phyloP scores from a whole-genome alignment of 2,888 invertebrate genomes.

The Ditylenchus weischeri region DNA sequence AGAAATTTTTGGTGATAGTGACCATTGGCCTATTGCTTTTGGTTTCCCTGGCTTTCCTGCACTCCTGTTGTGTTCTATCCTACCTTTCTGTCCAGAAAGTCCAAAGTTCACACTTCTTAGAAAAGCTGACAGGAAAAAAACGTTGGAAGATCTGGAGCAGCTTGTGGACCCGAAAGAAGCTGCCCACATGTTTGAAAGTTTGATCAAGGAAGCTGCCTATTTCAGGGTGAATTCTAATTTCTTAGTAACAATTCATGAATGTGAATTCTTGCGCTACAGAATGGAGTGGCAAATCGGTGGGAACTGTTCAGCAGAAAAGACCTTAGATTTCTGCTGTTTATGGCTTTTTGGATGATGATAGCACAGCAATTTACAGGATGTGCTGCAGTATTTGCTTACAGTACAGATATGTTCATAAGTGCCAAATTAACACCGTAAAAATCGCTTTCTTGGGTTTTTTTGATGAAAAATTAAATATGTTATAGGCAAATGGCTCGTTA shows the following conservation, averaged over 20 bases:
- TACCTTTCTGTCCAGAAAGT: slow-evolving; percentile 57
- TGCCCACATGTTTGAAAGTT: slow-evolving; percentile 43
- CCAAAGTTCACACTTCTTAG: slow-evolving; percentile 49
- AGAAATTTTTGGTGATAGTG: slow-evolving; percentile 56
- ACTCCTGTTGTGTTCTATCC: slow-evolving; percentile 42
- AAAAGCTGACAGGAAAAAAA: slow-evolving; percentile 28
- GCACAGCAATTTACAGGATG: slow-evolving; percentile 62
- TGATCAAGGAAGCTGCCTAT: slow-evolving; percentile 44
- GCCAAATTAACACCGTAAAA: slow-evolving; percentile 49
- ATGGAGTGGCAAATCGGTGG: not conserved
- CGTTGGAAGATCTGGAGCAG: slow-evolving; percentile 35
- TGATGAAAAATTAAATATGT: not conserved
- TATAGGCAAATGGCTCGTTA: slow-evolving; percentile 58
- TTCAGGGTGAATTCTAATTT: slow-evolving; percentile 11
- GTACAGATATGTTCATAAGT: slow-evolving; percentile 60
- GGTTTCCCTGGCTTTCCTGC: slow-evolving; percentile 59
- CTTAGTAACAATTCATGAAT: not conserved
- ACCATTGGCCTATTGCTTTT: slow-evolving; percentile 60
- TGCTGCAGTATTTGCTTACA: slow-evolving; percentile 62
- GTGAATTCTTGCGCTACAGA: not conserved
- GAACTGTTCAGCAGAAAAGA: slow-evolving; percentile 50
- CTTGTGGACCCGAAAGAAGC: slow-evolving; percentile 45
- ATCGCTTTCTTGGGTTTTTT: no score
- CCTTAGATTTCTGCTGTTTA: slow-evolving; percentile 47
- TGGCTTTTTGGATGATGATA: slow-evolving; percentile 54